Base-by-base conservation (phyloP, 2,113 vertebrate species). In the Trematomus loennbergii region DNA sequence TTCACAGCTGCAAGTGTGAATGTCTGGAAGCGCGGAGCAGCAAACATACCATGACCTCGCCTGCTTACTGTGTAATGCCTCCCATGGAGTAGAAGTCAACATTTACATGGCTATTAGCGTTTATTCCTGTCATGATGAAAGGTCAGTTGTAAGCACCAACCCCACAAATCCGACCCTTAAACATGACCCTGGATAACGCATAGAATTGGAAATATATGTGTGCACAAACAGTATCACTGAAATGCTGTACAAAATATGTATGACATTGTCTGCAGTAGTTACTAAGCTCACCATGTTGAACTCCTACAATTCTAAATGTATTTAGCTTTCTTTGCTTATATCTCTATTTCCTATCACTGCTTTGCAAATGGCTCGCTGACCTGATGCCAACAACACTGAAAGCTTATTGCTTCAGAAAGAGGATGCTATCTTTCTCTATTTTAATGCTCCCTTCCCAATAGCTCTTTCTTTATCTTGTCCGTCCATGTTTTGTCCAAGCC, bases 341-440 rank as follows among this genome's bases (percentile, higher is more conserved):
- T 68, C 80, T 65, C 72, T 25, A 57, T 78, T 91, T 45, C 52
- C 88, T 92, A 93, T 92, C 88, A n/a, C 57, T 73, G 81, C 36
- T 75, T 71, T 79, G 76, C 84, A 86, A 83, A 86, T 85, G 81
- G 62, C 61, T 72, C 13, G 22, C 58, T 86, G 75, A 84, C 22
- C 25, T 15, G n/a, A 66, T 71, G 87, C 84, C 84, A 83, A 75
- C 71, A 79, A 74, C 15, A 62, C 29, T 46, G 79, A 81, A 45
- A 72, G 76, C 84, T 84, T 72, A 84, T 75, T 22, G 43, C 63
- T 68, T 49, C 67, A 64, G 70, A 77, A 85, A 86, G 66, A 17
- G 33, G 54, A 64, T 61, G 55, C 12, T 63, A 62, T 87, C 62
- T 74, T 71, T 69, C 22, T 77, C 71, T 53, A 58, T 55, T 85